These are phyloP conservation scores for Lithophane socia DNA, from an alignment of 2,888 invertebrate genomes.

Conservation along the genomic window DNA sequence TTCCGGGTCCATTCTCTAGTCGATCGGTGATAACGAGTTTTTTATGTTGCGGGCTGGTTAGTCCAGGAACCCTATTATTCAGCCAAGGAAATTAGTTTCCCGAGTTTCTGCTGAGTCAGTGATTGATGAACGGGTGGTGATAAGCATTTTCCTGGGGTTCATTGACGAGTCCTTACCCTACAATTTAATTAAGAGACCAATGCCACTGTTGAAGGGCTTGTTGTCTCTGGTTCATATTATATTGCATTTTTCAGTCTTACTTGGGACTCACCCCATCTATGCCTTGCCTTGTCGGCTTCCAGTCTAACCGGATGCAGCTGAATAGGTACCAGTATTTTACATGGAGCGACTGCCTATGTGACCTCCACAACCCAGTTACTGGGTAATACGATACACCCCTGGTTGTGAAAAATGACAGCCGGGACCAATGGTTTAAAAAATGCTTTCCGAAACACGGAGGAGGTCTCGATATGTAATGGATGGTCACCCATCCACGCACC, in stretches of 20 bases:
- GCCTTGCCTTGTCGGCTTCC: not conserved
- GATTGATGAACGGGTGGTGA: slow-evolving; percentile 48
- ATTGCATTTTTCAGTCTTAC: not conserved
- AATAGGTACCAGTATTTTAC: not conserved
- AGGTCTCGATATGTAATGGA: too few relatives aligned
- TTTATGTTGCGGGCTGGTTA: not conserved
- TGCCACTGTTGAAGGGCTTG: not conserved
- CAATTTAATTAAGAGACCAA: not conserved
- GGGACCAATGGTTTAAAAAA: not conserved
- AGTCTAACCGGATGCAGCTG: not conserved
- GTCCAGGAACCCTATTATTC: slow-evolving; percentile 22
- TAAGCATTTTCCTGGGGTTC: slow-evolving; percentile 14
- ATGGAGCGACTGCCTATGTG: not conserved
- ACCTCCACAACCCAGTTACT: not conserved
- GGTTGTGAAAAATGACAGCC: not conserved
- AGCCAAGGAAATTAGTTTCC: slow-evolving; percentile 54
- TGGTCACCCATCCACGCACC: too few relatives aligned
- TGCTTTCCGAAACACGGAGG: not conserved
- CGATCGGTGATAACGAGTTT: slow-evolving; percentile 29
- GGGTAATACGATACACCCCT: not conserved
- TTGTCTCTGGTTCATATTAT: not conserved
- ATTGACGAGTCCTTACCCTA: slow-evolving; percentile 9
- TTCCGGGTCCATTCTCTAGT: slow-evolving; percentile 28
- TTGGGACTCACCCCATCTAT: not conserved
- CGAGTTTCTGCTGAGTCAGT: slow-evolving; percentile 48